These are phyloP conservation scores for Rhamnusium bicolor DNA, from an alignment of 2,888 invertebrate species.

Conservation along the genomic window DNA sequence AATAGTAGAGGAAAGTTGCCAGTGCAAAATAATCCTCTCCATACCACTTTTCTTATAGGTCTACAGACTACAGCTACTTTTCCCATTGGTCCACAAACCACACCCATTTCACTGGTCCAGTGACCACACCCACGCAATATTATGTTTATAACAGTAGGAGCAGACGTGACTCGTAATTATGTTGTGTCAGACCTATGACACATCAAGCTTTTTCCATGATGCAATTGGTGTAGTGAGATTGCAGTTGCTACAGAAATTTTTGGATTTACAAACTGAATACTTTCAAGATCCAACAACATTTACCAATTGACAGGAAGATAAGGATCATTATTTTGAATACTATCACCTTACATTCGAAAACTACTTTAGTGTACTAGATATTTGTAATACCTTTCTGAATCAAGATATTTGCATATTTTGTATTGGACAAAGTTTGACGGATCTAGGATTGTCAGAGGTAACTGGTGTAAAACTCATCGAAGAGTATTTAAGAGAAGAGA, in stretches of 20 bases:
- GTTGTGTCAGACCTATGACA: not conserved
- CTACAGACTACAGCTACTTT: not conserved
- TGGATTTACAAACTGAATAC: not conserved
- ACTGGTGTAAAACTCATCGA: too few relatives aligned
- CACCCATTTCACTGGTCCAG: not conserved
- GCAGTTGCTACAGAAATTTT: not conserved
- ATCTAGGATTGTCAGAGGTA: not conserved
- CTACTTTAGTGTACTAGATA: not conserved
- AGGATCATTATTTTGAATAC: not conserved
- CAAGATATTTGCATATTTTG: not conserved
- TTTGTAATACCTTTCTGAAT: not conserved
- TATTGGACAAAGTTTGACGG: not conserved
- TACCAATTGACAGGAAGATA: constrained; percentile 2
- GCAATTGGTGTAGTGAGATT: not conserved
- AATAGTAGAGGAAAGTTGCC: not conserved
- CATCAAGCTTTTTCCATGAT: not conserved
- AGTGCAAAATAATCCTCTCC: not conserved
- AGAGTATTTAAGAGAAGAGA: too few relatives aligned
- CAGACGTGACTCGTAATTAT: not conserved
- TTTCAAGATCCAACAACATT: constrained; percentile 3
- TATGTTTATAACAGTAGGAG: not conserved
- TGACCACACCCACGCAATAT: not conserved
- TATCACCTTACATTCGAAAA: not conserved
- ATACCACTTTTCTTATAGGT: not conserved
- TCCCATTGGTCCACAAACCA: not conserved